Conservation (phyloP, 2,113 vertebrate species). For the Phoenicopterus ruber region DNA sequence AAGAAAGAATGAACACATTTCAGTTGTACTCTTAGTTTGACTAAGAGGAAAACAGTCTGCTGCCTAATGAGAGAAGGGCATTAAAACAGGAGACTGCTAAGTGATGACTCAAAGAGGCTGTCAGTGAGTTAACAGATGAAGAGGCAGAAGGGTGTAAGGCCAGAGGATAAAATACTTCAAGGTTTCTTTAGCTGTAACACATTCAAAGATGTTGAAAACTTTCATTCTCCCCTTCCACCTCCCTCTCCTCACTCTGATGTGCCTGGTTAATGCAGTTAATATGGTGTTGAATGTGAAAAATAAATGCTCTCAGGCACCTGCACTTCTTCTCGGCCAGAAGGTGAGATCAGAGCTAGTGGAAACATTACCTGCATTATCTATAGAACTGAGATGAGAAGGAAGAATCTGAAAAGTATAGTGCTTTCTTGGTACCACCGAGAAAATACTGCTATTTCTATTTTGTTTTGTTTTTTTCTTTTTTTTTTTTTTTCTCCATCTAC, state of each 20-base stretch:
- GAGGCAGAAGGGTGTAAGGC: neutral
- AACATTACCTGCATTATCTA: neutral
- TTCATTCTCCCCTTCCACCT: neutral
- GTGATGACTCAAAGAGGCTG: neutral
- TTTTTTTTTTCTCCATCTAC: rapidly evolving
- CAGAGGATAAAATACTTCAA: neutral
- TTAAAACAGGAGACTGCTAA: neutral
- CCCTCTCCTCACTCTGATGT: neutral
- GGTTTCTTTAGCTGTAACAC: neutral
- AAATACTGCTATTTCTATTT: neutral
- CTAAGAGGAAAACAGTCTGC: neutral
- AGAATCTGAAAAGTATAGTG: neutral
- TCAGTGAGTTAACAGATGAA: neutral
- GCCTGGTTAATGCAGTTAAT: neutral
- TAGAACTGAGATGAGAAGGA: neutral
- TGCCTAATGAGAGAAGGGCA: neutral
- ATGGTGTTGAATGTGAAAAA: neutral
- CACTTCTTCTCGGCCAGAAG: neutral
- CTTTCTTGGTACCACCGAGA: neutral
- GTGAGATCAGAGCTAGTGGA: neutral
- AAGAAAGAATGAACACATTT: neutral
- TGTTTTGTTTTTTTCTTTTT: neutral
- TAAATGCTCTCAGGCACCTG: neutral
- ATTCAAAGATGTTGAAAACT: neutral
- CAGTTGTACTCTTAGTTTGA: neutral